Base-by-base conservation (phyloP, 2,888 invertebrate genomes). In the Chirona hameri region DNA sequence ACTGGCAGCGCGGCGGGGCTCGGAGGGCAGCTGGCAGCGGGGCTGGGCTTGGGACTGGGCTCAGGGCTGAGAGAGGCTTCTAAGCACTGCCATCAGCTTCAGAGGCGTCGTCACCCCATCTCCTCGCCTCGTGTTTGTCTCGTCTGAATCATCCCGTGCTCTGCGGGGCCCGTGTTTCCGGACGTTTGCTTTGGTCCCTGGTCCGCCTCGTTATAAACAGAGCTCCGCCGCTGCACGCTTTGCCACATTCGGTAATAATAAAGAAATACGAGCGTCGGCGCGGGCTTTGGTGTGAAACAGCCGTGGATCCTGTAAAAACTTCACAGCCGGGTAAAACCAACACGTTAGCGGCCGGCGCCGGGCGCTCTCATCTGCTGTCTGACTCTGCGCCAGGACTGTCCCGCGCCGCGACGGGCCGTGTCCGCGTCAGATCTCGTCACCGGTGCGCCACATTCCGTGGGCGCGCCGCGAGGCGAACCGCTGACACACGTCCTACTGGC, bases 221-320 rank as follows among this genome's bases (percentile, higher is more conserved):
- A 24, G 39, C 31, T 21, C 76, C 24, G 76, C 0, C 76, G 24
- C 76, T 76, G 76, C 76, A 76, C 76, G 76, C 76, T 76, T 76
- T 76, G 76, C 76, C 76, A 76, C 76, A 76, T 76, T 76, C 24
- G 76, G 39, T 46, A 76, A 76, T 76, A 76, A 76, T 76, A 76
- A 39, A 76, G 76, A 76, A 76, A 76, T 76, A 46, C 76, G 76
- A 76, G 76, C 46, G 76, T 9, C 18, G 39, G 39, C 76, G 46
- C 76, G 18, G 15, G 46, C 76, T 46, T 76, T 46, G 76, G 76
- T 39, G 76, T 76, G 76, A 76, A 76, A 76, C 76, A 76, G 39
- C 76, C 76, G 39, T 76, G 76, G 39, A 76, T 76, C 76, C 76
- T 76, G 39, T 76, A 76, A 76, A 76, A 46, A 46, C 76, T 72